A percentile compares a stretch with the other conserved stretches of the same genome.
These are phyloP conservation scores for Latrodectus hesperus DNA, from an alignment of 2,888 invertebrate species.

Conservation along the genomic window DNA sequence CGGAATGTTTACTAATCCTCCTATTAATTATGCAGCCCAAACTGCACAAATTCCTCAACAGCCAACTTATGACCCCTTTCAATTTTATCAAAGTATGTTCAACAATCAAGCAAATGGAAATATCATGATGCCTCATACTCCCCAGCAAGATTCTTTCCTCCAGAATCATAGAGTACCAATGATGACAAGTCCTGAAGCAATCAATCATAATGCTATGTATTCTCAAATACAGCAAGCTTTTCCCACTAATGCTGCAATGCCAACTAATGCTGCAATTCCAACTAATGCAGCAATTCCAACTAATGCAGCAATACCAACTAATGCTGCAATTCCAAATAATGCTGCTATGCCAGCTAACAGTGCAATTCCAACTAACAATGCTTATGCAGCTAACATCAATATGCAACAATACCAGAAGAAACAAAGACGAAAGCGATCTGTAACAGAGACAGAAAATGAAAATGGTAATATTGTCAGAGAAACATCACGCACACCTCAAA, in stretches of 20 bases:
- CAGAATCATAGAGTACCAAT: slow-evolving; percentile 47
- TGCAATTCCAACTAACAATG: slow-evolving; percentile 2
- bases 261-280: background rate
- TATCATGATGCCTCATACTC: slow-evolving; percentile 4
- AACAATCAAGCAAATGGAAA: slow-evolving; percentile 27
- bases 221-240: slow-evolving; percentile 17
- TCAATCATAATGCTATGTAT: slow-evolving; percentile 10
- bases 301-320: no score
- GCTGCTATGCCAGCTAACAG: background rate
- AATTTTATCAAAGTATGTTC: slow-evolving; percentile 43
- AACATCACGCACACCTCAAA: slow-evolving; percentile 25
- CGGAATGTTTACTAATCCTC: slow-evolving; percentile 23
- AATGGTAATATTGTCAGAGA: background rate
- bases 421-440: slow-evolving; percentile 42
- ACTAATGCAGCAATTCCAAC: no score
- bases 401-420: slow-evolving; percentile 32
- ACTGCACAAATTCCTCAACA: slow-evolving; percentile 4
- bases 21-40: slow-evolving; percentile 30
- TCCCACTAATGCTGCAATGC: background rate
- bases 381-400: slow-evolving; percentile 6
- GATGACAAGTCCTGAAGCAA: slow-evolving; percentile 8
- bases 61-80: slow-evolving; percentile 39
- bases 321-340: no score
- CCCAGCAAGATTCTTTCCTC: slow-evolving; percentile 41
- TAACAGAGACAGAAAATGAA: background rate